phyloP scores from a whole-genome alignment of 1,140 invertebrate genomes.

The Papilio polytes region DNA sequence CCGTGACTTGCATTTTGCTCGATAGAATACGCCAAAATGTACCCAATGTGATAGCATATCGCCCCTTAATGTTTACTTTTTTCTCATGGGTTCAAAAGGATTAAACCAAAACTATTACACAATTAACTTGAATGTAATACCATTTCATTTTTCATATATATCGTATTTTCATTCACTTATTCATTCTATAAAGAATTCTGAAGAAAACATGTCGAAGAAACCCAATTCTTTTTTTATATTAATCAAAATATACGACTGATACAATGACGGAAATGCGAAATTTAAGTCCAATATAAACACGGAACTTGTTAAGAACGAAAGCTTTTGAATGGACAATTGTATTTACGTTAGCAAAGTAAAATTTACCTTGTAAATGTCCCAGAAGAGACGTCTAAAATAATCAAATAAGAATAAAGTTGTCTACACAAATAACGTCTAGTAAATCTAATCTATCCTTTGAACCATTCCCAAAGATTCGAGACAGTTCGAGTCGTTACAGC shows the following conservation, averaged over 20 bases:
- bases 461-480: slow-evolving; percentile 32
- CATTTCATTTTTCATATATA: too few species aligned
- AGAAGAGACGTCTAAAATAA: slow-evolving; percentile 36
- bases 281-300: slow-evolving; percentile 25
- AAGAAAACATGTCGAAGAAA: too few species aligned
- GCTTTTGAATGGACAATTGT: slow-evolving; percentile 28
- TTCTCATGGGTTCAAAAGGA: too few species aligned
- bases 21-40: not conserved
- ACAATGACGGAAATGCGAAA: not conserved
- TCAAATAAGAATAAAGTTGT: slow-evolving; percentile 35
- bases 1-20: not conserved
- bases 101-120: too few species aligned
- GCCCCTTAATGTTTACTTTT: not conserved
- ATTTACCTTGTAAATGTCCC: slow-evolving; percentile 39
- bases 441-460: slow-evolving; percentile 39
- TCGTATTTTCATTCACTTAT: too few species aligned
- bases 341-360: slow-evolving; percentile 39
- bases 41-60: not conserved
- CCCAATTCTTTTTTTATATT: not conserved
- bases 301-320: slow-evolving; percentile 32
- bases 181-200: too few species aligned
- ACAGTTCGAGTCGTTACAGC: slow-evolving; percentile 40
- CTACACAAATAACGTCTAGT: slow-evolving; percentile 37
- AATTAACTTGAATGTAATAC: too few species aligned
- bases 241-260: not conserved